A percentile compares a stretch with the other conserved stretches of the same genome.
Conservation (phyloP, 2,888 invertebrate genomes). For the Junonia oenone region DNA sequence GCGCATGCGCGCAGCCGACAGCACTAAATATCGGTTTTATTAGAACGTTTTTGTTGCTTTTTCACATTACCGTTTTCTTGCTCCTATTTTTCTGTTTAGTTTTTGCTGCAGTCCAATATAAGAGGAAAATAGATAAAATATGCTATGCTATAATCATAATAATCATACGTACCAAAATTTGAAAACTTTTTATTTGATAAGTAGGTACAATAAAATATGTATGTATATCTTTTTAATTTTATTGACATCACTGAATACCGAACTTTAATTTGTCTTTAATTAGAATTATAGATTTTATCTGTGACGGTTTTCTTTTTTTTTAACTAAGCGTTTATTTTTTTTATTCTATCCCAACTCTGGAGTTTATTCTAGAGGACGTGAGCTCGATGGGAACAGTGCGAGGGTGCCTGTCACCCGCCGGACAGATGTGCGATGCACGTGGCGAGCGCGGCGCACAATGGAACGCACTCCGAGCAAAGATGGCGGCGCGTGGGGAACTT, state of each 20-base stretch:
- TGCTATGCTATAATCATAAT: background rate
- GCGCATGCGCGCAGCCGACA: slow-evolving; percentile 58
- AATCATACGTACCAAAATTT: background rate
- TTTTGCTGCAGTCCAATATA: slow-evolving; percentile 14
- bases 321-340: background rate
- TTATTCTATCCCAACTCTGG: slow-evolving; percentile 5
- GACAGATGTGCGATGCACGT: slow-evolving; percentile 42
- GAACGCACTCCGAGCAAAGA: slow-evolving; percentile 59
- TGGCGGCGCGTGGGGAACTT: slow-evolving; percentile 60
- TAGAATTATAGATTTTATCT: background rate
- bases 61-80: slow-evolving; percentile 35
- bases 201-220: too few relatives aligned
- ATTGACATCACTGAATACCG: too few relatives aligned
- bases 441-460: slow-evolving; percentile 60
- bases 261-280: too few relatives aligned
- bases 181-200: too few relatives aligned
- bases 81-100: slow-evolving; percentile 28
- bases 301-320: background rate
- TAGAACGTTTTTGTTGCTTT: slow-evolving; percentile 64
- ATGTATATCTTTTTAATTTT: too few relatives aligned
- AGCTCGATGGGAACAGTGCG: slow-evolving; percentile 30
- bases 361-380: slow-evolving; percentile 22
- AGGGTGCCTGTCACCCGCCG: slow-evolving; percentile 38
- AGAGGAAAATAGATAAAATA: slow-evolving; percentile 12
- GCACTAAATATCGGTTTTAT: slow-evolving; percentile 71